These are phyloP conservation scores for Lepilemur septentrionalis DNA, from an alignment of 2,797 vertebrate genomes.

Conservation along the genomic window DNA sequence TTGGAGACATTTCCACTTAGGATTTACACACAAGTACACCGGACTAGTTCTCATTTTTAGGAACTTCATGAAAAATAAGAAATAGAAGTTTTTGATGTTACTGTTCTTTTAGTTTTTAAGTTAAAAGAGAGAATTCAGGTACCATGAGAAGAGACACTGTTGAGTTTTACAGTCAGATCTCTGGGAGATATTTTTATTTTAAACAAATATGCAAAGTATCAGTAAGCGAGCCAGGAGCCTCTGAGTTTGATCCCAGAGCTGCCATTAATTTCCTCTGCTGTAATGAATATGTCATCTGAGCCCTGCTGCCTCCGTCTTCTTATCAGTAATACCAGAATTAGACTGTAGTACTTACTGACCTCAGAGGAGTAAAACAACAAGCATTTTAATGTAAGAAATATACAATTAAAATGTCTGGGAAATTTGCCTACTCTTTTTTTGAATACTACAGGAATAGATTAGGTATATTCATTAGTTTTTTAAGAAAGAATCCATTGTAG, in stretches of 20 bases:
- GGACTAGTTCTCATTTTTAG: neutral
- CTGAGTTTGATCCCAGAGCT: neutral
- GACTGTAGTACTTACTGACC: neutral
- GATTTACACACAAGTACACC: neutral
- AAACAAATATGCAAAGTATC: neutral
- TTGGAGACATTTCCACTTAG: neutral
- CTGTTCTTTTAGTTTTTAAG: neutral
- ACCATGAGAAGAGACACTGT: neutral
- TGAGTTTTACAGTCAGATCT: neutral
- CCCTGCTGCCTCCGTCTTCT: neutral
- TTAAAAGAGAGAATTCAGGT: neutral
- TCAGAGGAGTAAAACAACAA: constrained; percentile 28
- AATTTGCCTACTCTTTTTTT: neutral
- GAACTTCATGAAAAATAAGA: neutral
- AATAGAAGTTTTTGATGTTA: neutral
- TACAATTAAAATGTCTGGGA: constrained; percentile 9
- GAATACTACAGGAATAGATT: neutral
- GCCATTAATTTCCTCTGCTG: neutral
- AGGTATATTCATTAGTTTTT: neutral
- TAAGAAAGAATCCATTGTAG: neutral
- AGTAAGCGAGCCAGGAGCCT: neutral
- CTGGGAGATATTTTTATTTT: neutral
- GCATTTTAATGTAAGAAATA: neutral
- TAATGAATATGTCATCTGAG: constrained; percentile 1
- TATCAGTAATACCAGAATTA: constrained; percentile 44